Base-by-base conservation (phyloP, 2,888 invertebrate species). In the Tuta absoluta region DNA sequence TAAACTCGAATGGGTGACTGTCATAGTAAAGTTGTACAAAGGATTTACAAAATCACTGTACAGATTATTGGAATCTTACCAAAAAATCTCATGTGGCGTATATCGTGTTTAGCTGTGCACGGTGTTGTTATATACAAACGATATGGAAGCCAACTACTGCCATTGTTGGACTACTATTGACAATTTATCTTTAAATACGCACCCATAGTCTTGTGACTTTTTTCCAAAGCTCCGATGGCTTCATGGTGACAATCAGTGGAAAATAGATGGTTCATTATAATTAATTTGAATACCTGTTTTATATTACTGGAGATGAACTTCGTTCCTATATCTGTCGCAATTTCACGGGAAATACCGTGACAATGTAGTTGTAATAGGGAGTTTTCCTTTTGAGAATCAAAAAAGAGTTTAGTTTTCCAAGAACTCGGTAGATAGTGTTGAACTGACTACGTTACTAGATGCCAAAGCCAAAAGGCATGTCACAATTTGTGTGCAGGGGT, bases 41-140 rank as follows among this genome's bases (percentile, higher is more conserved):
- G 66, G 63, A 49, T 49, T 19, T 19, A 49, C 49, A 19, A 19
- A 17, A 49, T 21, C 49, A 19, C 14, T 19, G 19, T 5, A 19
- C 3, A 49, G n/a, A 49, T 49, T 49, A 19, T 21, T 7, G 3
- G 49, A 10, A 19, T 14, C 49, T 49, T 49, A 49, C 69, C 71
- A 51, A 68, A 69, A 2, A 11, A 71, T 45, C 62, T 71, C 71
- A 49, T 59, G 68, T 2, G 69, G 69, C 3, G 69, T 68, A 21
- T 62, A 70, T 41, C 65, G 63, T 3, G 67, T 69, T 23, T 63
- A 63, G 17, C 68, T 63, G 59, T 71, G 71, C 2, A 70, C 69
- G 4, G 67, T 65, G 19, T 49, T 71, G 53, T 71, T 71, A 61
- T 53, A 70, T 10, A 53, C 28, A 38, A 70, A 69, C 63, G 64